Conservation (phyloP, 2,797 vertebrate species). For the Okamejei kenojei region DNA sequence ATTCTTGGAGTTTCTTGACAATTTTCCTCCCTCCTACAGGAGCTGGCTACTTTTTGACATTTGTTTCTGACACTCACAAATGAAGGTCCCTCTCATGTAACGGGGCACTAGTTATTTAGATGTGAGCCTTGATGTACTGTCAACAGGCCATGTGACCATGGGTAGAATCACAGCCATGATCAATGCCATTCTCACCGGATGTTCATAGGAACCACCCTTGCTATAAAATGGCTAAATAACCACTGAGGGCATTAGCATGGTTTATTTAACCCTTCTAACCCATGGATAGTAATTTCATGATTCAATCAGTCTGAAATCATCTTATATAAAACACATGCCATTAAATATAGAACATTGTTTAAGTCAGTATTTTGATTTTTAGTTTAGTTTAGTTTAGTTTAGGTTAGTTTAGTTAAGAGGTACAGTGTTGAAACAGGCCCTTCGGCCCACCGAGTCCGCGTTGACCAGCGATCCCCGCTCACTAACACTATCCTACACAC, state of each 20-base stretch:
- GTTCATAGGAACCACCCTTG: background rate
- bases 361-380: background rate
- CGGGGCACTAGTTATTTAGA: background rate
- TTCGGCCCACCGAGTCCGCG: no score
- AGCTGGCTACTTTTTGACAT: background rate
- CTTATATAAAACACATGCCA: background rate
- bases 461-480: no score
- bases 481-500: no score
- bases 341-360: background rate
- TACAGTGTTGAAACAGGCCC: no score
- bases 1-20: background rate
- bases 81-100: background rate
- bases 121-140: background rate
- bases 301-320: background rate
- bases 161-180: background rate
- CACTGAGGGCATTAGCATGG: background rate
- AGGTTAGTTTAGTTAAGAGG: no score
- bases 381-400: background rate
- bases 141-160: background rate
- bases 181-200: background rate
- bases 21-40: background rate
- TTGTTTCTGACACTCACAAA: background rate
- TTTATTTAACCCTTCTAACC: background rate
- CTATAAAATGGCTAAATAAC: background rate
- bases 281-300: background rate